phyloP scores from a whole-genome alignment of 2,113 vertebrate genomes.

The Toxostoma redivivum region DNA sequence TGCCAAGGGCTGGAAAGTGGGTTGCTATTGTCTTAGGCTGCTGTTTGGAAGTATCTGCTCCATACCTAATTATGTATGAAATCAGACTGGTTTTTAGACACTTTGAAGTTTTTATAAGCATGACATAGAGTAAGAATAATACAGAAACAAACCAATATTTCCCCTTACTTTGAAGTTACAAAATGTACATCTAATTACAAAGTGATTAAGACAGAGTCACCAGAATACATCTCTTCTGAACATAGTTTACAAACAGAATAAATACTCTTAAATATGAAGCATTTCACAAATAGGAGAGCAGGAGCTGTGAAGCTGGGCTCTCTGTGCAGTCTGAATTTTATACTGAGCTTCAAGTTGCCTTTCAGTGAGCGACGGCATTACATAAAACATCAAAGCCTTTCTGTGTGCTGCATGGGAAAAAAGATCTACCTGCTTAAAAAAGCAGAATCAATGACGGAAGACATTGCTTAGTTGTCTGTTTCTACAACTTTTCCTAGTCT shows the following conservation, averaged over 20 bases:
- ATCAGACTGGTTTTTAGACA: neutral
- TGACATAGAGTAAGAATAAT: slow-evolving; percentile 1
- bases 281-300: neutral
- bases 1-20: neutral
- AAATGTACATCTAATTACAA: slow-evolving; percentile 45
- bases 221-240: neutral
- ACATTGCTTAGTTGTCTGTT: slow-evolving; percentile 1
- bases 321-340: neutral
- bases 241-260: neutral
- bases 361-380: neutral
- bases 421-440: neutral
- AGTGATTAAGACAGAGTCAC: slow-evolving; percentile 9
- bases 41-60: neutral
- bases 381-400: slow-evolving; percentile 18
- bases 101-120: slow-evolving; percentile 51
- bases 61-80: slow-evolving; percentile 33
- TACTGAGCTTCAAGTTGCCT: neutral
- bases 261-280: neutral
- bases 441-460: neutral
- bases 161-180: slow-evolving; percentile 30
- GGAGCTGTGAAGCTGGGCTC: neutral
- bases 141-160: neutral
- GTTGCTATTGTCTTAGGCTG: neutral
- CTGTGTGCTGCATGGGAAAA: neutral
- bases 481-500: neutral